These are phyloP conservation scores for Spodoptera littoralis DNA, from an alignment of 2,888 invertebrate species.

Conservation along the genomic window DNA sequence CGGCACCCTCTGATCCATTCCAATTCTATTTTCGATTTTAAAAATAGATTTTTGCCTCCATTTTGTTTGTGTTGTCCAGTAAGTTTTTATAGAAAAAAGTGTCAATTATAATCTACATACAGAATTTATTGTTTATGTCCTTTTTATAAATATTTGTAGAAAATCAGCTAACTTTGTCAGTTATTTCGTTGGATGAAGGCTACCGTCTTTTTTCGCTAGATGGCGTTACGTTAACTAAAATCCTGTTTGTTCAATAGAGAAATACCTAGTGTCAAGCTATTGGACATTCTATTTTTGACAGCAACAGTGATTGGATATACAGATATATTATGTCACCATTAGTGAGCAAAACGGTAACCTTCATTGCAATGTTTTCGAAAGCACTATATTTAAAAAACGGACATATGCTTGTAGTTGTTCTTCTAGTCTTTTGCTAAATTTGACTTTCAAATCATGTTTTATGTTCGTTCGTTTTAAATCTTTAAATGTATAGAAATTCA, in stretches of 20 bases:
- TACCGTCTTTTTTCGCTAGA: no score
- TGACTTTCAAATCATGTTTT: slow-evolving; percentile 41
- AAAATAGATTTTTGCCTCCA: slow-evolving; percentile 38
- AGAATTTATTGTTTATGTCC: slow-evolving; percentile 22
- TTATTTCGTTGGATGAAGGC: not conserved
- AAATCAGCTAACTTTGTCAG: slow-evolving; percentile 7
- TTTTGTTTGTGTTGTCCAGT: slow-evolving; percentile 64
- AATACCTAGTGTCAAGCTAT: no score
- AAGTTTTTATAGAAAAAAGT: slow-evolving; percentile 47
- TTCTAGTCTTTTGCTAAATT: slow-evolving; percentile 57
- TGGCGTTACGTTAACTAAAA: no score
- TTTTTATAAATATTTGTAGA: slow-evolving; percentile 8
- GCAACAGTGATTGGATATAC: no score
- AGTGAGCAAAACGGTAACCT: no score
- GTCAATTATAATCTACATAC: slow-evolving; percentile 62
- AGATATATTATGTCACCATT: no score
- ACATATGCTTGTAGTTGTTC: slow-evolving; percentile 47
- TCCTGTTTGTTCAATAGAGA: no score
- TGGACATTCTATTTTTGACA: no score
- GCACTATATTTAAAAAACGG: slow-evolving; percentile 21
- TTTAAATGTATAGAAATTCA: slow-evolving; percentile 36
- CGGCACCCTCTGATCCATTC: slow-evolving; percentile 75
- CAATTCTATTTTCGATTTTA: slow-evolving; percentile 59
- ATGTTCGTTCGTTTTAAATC: slow-evolving; percentile 27
- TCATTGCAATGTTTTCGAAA: slow-evolving; percentile 39